A percentile compares a stretch with the other conserved stretches of the same genome.
Evolutionary conservation across 2,888 invertebrate species (phyloP).

Genomic region (Macaria liturata): DNA sequence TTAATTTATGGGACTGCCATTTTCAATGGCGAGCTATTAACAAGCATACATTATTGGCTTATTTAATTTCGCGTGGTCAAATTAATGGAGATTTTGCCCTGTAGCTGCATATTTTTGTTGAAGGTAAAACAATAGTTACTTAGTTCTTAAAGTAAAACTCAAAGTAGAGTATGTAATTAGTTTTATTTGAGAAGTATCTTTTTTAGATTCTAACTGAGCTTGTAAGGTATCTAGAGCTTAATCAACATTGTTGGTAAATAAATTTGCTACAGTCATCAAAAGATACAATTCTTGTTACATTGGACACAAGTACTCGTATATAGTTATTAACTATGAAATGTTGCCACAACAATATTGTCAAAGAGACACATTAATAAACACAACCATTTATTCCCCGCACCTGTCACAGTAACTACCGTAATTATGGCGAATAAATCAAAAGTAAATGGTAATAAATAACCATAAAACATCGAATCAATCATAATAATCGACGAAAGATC

Average conservation of each 20-base stretch:
- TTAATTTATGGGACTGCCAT: constrained; percentile 20
- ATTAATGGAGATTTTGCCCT: too few relatives aligned
- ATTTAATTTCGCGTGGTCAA: too few relatives aligned
- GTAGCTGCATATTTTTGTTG: too few relatives aligned
- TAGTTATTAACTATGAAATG: background rate
- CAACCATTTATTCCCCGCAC: constrained; percentile 26
- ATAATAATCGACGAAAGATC: constrained; percentile 1
- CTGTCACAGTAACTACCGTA: constrained; percentile 26
- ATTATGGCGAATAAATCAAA: constrained; percentile 30
- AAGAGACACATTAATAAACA: constrained; percentile 20
- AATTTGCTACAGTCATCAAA: background rate
- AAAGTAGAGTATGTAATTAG: too few relatives aligned
- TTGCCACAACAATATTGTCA: constrained; percentile 1
- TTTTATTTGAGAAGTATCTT: too few relatives aligned
- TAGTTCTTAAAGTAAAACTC: too few relatives aligned
- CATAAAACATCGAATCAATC: constrained; percentile 18
- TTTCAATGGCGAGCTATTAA: constrained; percentile 15
- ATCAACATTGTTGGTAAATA: too few relatives aligned
- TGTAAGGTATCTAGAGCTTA: too few relatives aligned
- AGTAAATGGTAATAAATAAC: constrained; percentile 5
- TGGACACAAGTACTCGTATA: background rate
- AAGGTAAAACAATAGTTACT: too few relatives aligned
- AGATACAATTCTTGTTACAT: background rate
- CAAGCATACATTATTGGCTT: too few relatives aligned
- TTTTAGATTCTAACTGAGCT: too few relatives aligned